phyloP scores from a whole-genome alignment of 2,888 invertebrate species.

The Calameuta idolon region DNA sequence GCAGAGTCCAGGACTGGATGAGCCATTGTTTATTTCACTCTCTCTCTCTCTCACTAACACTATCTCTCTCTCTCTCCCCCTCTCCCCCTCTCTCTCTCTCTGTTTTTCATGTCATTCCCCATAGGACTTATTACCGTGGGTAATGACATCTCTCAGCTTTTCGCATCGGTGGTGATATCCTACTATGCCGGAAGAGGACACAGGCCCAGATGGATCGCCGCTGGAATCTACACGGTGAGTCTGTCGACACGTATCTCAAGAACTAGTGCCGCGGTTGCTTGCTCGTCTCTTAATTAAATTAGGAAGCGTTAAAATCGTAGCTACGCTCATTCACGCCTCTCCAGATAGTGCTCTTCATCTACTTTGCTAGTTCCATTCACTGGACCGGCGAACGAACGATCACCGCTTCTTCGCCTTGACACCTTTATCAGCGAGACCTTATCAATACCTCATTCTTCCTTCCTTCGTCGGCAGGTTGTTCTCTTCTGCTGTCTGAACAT shows the following conservation, averaged over 20 bases:
- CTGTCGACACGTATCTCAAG: neutral
- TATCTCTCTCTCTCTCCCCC: no score
- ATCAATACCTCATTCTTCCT: neutral
- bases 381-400: conserved; percentile 43
- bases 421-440: neutral
- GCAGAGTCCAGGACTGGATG: neutral
- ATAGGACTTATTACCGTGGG: conserved; percentile 78
- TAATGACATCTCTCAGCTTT: conserved; percentile 79
- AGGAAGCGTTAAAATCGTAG: conserved; percentile 56
- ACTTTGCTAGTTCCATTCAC: conserved; percentile 51
- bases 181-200: conserved; percentile 80
- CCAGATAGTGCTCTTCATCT: conserved; percentile 9
- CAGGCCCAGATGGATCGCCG: conserved; percentile 80
- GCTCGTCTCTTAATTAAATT: conserved; percentile 53
- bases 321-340: conserved; percentile 57
- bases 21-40: neutral
- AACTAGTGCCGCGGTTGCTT: neutral
- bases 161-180: conserved; percentile 75
- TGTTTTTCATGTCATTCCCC: neutral
- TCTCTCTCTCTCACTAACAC: neutral
- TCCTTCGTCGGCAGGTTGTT: conserved; percentile 62
- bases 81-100: neutral
- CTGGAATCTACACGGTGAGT: conserved; percentile 68
- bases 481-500: conserved; percentile 76
- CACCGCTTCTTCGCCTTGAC: conserved; percentile 8